A percentile compares a stretch with the other conserved stretches of the same genome.
Conservation (phyloP, 2,797 vertebrate species). For the Smutsia gigantea region DNA sequence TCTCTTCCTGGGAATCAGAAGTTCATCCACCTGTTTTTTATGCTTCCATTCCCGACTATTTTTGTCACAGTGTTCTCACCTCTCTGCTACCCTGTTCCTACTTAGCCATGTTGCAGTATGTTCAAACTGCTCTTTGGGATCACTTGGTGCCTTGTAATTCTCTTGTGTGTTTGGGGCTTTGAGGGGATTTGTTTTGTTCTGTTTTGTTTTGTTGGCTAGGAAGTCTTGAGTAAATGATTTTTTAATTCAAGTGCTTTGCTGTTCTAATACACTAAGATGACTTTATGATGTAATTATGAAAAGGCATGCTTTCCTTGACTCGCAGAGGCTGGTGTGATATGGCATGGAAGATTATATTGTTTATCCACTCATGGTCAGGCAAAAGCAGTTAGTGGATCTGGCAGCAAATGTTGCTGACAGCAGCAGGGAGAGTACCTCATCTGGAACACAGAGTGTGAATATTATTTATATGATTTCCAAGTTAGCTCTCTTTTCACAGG, state of each 20-base stretch:
- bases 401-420: slow-evolving; percentile 62
- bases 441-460: slow-evolving; percentile 46
- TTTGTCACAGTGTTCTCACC: background rate
- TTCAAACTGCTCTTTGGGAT: background rate
- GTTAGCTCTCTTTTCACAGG: background rate
- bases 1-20: slow-evolving; percentile 5
- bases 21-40: background rate
- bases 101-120: background rate
- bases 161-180: background rate
- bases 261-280: slow-evolving; percentile 44
- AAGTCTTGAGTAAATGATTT: slow-evolving; percentile 22
- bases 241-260: slow-evolving; percentile 50
- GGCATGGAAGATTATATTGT: slow-evolving; percentile 39
- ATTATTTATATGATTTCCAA: slow-evolving; percentile 28
- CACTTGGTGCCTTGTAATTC: background rate
- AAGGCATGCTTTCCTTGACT: slow-evolving; percentile 57
- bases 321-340: slow-evolving; percentile 30
- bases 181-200: background rate
- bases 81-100: background rate
- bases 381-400: slow-evolving; percentile 60
- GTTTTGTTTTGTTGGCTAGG: slow-evolving; percentile 18
- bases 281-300: slow-evolving; percentile 57
- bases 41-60: background rate
- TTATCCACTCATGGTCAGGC: slow-evolving; percentile 50
- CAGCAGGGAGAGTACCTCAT: slow-evolving; percentile 8